Conservation (phyloP, 1,140 invertebrate genomes). For the Lutraria rhynchaena region DNA sequence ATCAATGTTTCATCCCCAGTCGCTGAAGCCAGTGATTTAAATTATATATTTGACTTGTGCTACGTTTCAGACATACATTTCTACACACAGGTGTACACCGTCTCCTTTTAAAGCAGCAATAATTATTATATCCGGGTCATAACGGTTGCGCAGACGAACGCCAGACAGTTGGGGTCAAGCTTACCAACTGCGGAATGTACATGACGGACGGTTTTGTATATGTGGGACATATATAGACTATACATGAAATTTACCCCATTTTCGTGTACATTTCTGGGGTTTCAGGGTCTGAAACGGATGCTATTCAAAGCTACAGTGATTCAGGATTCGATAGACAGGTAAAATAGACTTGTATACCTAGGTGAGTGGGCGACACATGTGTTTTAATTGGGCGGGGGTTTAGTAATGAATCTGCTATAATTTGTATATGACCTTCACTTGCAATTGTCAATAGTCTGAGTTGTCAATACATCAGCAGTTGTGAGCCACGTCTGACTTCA, state of each 20-base stretch:
- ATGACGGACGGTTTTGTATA: slow-evolving; percentile 25
- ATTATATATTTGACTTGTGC: too few relatives aligned
- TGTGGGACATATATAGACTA: slow-evolving; percentile 41
- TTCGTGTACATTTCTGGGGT: slow-evolving; percentile 42
- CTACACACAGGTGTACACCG: slow-evolving; percentile 19
- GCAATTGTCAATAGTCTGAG: slow-evolving; percentile 40
- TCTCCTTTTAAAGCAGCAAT: slow-evolving; percentile 39
- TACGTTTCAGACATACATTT: too few relatives aligned
- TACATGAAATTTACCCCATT: slow-evolving; percentile 45
- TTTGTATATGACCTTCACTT: slow-evolving; percentile 41
- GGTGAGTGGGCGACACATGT: not conserved
- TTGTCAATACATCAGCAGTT: slow-evolving; percentile 17
- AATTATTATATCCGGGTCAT: slow-evolving; percentile 19
- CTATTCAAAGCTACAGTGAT: not conserved
- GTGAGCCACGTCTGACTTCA: slow-evolving; percentile 8
- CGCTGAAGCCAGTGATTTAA: too few relatives aligned
- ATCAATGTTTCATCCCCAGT: too few relatives aligned
- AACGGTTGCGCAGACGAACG: slow-evolving; percentile 6
- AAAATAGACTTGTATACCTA: not conserved
- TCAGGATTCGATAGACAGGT: not conserved
- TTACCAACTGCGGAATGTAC: slow-evolving; percentile 34
- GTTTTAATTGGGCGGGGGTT: slow-evolving; percentile 45
- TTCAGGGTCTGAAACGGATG: not conserved
- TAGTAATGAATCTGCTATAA: slow-evolving; percentile 19
- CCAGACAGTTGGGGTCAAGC: slow-evolving; percentile 35